Evolutionary conservation across 2,797 vertebrate genomes (phyloP).

Genomic region (Muscicapa comitata): DNA sequence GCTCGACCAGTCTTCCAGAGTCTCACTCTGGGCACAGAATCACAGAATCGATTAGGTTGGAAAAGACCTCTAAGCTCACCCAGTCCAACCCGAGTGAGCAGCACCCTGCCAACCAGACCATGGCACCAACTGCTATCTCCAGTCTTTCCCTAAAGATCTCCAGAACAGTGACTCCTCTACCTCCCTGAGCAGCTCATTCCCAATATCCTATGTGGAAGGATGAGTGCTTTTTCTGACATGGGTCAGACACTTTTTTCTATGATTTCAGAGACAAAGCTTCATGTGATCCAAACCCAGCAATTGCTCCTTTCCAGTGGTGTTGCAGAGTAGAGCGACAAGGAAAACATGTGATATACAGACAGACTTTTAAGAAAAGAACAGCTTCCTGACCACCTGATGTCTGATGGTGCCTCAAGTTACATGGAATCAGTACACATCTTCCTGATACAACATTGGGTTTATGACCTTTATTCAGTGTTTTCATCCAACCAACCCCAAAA

Average conservation of each 20-base stretch:
- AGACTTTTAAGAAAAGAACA: not conserved
- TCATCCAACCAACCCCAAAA: not conserved
- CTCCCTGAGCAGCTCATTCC: not conserved
- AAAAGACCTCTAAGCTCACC: not conserved
- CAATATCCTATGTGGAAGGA: too few relatives aligned
- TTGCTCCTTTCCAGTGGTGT: fast-evolving
- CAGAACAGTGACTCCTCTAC: fast-evolving
- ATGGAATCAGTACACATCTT: not conserved
- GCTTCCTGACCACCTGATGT: not conserved
- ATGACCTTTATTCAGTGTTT: not conserved
- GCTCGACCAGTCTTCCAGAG: too few relatives aligned
- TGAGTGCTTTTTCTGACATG: fast-evolving
- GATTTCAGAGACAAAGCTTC: not conserved
- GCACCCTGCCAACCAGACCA: not conserved
- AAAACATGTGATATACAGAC: fast-evolving
- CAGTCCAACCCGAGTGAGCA: not conserved
- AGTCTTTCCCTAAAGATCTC: not conserved
- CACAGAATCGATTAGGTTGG: too few relatives aligned
- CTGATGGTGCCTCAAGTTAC: too few relatives aligned
- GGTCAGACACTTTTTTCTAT: not conserved
- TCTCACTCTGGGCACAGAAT: not conserved
- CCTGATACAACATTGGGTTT: not conserved
- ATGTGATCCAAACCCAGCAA: not conserved
- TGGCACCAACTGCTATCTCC: too few relatives aligned
- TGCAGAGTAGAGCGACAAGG: not conserved